A percentile compares a stretch with the other conserved stretches of the same genome.
Conservation (phyloP, 2,888 invertebrate genomes). For the Nymphalis c-album region DNA sequence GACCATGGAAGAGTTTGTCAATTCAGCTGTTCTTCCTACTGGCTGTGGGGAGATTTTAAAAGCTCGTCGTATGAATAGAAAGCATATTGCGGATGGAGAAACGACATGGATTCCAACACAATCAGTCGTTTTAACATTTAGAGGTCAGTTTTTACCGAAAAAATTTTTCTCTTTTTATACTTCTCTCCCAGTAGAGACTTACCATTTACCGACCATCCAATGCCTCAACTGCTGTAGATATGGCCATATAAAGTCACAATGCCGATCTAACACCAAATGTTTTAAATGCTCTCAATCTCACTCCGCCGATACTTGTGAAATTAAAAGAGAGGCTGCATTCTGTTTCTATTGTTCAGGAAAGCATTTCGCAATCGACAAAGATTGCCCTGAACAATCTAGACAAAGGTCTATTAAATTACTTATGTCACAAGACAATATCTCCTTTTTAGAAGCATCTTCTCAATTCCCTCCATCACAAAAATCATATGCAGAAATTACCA, state of each 20-base stretch:
- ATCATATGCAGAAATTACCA: background rate
- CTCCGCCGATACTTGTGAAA: background rate
- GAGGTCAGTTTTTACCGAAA: too few relatives aligned
- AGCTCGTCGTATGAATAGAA: too few relatives aligned
- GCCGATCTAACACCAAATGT: background rate
- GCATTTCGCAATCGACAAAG: too few relatives aligned
- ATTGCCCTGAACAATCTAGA: background rate
- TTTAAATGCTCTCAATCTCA: background rate
- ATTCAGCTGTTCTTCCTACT: too few relatives aligned
- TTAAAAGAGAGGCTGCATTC: background rate
- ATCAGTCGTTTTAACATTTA: too few relatives aligned
- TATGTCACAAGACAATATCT: background rate
- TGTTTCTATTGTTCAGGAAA: too few relatives aligned
- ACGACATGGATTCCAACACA: too few relatives aligned
- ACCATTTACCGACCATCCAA: background rate
- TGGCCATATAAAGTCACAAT: background rate
- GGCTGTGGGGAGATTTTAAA: too few relatives aligned
- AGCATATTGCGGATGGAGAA: too few relatives aligned
- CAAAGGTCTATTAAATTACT: background rate
- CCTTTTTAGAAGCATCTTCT: background rate
- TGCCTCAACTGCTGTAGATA: background rate
- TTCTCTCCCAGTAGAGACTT: too few relatives aligned
- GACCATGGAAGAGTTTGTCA: too few relatives aligned
- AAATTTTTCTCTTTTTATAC: too few relatives aligned
- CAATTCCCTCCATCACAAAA: background rate